Percentiles rank a stretch among this genome's conserved stretches.
Conservation (phyloP, 2,888 invertebrate genomes). For the Brenthis ino region DNA sequence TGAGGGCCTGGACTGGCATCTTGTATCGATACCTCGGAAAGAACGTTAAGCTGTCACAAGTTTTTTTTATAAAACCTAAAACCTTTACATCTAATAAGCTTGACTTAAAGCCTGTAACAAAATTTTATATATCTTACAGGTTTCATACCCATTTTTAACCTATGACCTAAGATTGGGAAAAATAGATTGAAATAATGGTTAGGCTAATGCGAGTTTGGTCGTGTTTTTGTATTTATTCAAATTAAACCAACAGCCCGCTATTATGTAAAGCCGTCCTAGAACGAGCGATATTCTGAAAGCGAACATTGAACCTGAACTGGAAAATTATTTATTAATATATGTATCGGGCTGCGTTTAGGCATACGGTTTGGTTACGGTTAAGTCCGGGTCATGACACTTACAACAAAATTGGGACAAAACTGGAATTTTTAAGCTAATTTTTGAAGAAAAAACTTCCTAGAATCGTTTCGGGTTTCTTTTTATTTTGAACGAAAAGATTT, state of each 20-base stretch:
- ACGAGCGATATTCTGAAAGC: constrained; percentile 38
- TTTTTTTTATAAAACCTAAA: too few species aligned
- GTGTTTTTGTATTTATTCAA: constrained; percentile 3
- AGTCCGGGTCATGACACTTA: constrained; percentile 22
- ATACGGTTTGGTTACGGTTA: constrained; percentile 31
- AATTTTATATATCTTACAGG: too few species aligned
- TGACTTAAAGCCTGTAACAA: too few species aligned
- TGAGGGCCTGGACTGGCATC: too few species aligned
- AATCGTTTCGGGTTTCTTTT: not conserved
- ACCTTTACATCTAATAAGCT: too few species aligned
- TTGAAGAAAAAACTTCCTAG: constrained; percentile 4
- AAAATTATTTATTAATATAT: constrained; percentile 48
- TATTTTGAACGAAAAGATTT: too few species aligned
- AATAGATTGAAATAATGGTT: too few species aligned
- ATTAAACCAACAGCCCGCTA: not conserved
- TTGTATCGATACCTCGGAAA: too few species aligned
- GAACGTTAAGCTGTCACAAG: too few species aligned
- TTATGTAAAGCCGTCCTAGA: constrained; percentile 26
- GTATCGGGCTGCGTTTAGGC: constrained; percentile 34
- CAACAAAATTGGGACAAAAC: constrained; percentile 18
- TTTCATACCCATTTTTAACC: too few species aligned
- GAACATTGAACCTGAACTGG: constrained; percentile 69
- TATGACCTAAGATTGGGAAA: too few species aligned
- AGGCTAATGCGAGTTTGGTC: not conserved
- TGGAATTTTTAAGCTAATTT: constrained; percentile 21